Evolutionary conservation across 2,888 invertebrate species (phyloP).

Genomic region (Acanthoscelides obtectus): DNA sequence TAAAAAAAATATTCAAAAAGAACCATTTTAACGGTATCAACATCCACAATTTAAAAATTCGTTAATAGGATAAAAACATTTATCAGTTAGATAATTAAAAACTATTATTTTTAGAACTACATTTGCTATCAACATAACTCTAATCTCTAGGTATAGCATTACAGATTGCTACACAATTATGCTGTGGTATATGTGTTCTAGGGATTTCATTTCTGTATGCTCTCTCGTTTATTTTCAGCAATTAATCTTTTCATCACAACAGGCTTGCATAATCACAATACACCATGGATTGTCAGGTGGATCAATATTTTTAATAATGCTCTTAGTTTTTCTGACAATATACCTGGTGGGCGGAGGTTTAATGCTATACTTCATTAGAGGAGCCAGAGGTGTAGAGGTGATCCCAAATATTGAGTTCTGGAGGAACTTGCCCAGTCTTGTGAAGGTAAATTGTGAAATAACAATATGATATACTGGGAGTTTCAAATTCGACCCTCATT

Average conservation of each 20-base stretch:
- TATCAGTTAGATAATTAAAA: too few species aligned
- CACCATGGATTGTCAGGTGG: constrained; percentile 55
- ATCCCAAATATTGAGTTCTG: constrained; percentile 73
- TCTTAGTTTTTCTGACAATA: constrained; percentile 54
- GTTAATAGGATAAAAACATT: too few species aligned
- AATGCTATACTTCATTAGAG: constrained; percentile 62
- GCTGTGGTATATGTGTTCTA: background rate
- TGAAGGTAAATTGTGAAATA: constrained; percentile 58
- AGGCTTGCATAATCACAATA: constrained; percentile 49
- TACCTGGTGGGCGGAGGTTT: constrained; percentile 65
- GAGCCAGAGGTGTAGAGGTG: constrained; percentile 68
- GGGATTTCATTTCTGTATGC: constrained; percentile 8
- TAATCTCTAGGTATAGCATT: too few species aligned
- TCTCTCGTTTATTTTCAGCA: constrained; percentile 45
- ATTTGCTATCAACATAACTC: too few species aligned
- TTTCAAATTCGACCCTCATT: background rate
- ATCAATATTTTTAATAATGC: constrained; percentile 59
- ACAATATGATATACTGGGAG: background rate
- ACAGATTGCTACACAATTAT: too few species aligned
- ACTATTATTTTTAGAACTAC: too few species aligned
- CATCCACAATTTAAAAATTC: too few species aligned
- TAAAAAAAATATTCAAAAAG: too few species aligned
- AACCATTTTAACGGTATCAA: too few species aligned
- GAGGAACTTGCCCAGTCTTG: constrained; percentile 63
- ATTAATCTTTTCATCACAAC: constrained; percentile 51